phyloP scores from a whole-genome alignment of 2,797 vertebrate species.

The Choloepus didactylus region DNA sequence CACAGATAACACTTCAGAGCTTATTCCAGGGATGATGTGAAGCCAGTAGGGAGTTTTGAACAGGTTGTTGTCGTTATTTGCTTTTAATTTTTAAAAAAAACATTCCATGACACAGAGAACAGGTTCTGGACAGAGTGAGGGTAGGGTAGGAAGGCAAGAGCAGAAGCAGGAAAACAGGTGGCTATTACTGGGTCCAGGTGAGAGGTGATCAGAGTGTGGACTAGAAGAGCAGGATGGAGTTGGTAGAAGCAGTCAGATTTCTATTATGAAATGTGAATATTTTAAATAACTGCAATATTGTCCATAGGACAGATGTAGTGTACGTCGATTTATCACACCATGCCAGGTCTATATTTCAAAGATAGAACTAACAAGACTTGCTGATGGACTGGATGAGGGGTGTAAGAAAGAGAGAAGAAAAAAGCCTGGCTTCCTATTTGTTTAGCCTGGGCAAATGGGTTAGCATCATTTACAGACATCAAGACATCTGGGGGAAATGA shows the following conservation, averaged over 20 bases:
- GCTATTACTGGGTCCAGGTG: background rate
- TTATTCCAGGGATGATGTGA: background rate
- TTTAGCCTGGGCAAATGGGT: background rate
- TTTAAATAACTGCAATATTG: background rate
- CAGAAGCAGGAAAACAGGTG: background rate
- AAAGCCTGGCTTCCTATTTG: background rate
- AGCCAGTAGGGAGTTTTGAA: background rate
- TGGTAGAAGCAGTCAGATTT: background rate
- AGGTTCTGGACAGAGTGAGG: background rate
- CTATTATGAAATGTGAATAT: background rate
- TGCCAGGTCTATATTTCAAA: background rate
- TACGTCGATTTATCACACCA: background rate
- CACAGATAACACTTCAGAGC: background rate
- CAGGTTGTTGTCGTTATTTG: background rate
- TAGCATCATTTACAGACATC: background rate
- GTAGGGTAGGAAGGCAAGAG: background rate
- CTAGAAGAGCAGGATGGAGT: rapidly evolving
- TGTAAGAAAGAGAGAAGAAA: background rate
- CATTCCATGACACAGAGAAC: background rate
- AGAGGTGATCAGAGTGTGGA: background rate
- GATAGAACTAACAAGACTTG: background rate
- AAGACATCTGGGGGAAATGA: background rate
- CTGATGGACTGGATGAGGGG: background rate
- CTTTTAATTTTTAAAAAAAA: background rate
- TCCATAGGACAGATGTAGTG: background rate